Percentiles rank a stretch among this genome's conserved stretches.
These are phyloP conservation scores for Acipenser transmontanus DNA, from an alignment of 2,797 vertebrate genomes.

Conservation along the genomic window DNA sequence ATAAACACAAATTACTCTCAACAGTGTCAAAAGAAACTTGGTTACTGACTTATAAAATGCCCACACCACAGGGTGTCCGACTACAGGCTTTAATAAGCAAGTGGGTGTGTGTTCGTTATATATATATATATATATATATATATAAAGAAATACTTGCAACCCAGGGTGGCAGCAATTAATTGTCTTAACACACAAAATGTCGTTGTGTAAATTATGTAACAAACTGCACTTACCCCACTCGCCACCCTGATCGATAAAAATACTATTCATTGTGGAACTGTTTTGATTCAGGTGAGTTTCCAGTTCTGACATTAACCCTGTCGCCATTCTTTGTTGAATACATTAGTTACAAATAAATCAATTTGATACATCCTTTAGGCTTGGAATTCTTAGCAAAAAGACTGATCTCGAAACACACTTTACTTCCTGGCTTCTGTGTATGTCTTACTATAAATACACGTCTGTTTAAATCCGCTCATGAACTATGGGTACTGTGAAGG, in stretches of 20 bases:
- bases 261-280: conserved; percentile 32
- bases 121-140: too few relatives aligned
- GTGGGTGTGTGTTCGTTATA: too few relatives aligned
- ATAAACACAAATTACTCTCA: too few relatives aligned
- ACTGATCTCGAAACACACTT: conserved; percentile 3
- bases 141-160: too few relatives aligned
- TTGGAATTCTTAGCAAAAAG: neutral
- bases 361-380: neutral
- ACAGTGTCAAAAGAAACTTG: too few relatives aligned
- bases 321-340: conserved; percentile 48
- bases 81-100: too few relatives aligned
- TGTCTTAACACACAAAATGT: neutral
- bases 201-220: too few relatives aligned
- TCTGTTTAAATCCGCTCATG: conserved; percentile 31
- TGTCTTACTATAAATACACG: conserved; percentile 47
- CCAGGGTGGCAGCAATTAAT: too few relatives aligned
- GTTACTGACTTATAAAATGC: too few relatives aligned
- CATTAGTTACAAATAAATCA: conserved; percentile 38
- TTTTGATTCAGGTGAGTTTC: conserved; percentile 31
- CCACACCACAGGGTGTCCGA: too few relatives aligned
- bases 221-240: conserved; percentile 55
- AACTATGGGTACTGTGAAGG: conserved; percentile 46
- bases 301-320: conserved; percentile 45
- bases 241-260: conserved; percentile 55
- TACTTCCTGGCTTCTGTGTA: conserved; percentile 23